Evolutionary conservation across 2,113 vertebrate species (phyloP).

Genomic region (Heterochromis multidens): DNA sequence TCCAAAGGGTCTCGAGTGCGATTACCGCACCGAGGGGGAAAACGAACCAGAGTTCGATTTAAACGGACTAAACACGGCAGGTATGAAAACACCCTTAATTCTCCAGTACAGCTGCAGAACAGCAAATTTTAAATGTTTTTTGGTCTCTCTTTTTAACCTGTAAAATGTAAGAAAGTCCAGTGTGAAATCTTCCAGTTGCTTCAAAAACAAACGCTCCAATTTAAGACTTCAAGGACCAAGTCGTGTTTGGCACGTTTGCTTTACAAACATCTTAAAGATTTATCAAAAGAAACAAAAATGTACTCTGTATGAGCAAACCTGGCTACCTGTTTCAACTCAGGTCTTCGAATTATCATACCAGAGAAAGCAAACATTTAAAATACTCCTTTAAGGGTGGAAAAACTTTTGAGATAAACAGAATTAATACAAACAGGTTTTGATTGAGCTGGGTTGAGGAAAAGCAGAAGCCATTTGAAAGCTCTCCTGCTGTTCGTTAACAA

Average conservation of each 20-base stretch:
- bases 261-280: neutral
- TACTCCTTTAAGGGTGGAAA: neutral
- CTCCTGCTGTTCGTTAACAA: neutral
- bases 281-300: neutral
- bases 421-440: neutral
- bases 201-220: neutral
- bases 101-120: neutral
- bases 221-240: neutral
- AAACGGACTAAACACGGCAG: no score
- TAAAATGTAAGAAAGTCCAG: neutral
- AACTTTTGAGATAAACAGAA: neutral
- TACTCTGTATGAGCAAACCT: neutral
- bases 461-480: neutral
- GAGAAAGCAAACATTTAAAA: no score
- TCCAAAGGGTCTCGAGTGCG: no score
- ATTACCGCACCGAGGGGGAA: no score
- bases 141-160: neutral
- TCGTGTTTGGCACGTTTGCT: neutral
- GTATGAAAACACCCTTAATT: no score
- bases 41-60: no score
- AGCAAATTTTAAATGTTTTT: neutral
- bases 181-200: neutral
- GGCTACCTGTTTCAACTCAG: neutral
- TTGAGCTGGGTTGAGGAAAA: neutral
- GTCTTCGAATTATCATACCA: neutral